Evolutionary conservation across 64 coral and sea anemone species (phyloP).

Genomic region (Montipora efflorescens): DNA sequence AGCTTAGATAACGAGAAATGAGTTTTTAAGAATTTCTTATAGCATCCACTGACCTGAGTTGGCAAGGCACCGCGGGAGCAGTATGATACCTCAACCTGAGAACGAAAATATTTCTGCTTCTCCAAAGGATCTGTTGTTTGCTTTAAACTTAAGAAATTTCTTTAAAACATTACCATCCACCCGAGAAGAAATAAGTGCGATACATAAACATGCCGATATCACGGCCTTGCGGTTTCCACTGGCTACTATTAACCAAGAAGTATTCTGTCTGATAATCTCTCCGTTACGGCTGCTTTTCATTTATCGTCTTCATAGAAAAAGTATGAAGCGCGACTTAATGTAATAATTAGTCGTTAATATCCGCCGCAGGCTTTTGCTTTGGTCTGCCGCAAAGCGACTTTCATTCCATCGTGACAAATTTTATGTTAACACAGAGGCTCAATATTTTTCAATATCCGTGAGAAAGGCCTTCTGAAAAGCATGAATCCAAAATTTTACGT

Average conservation of each 20-base stretch:
- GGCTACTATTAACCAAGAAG: not conserved
- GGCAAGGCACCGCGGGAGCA: constrained; percentile 38
- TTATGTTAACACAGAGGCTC: not conserved
- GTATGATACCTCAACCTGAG: too few species aligned
- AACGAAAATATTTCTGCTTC: too few species aligned
- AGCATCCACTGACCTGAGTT: constrained; percentile 44
- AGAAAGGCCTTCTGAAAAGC: not conserved
- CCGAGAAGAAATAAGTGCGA: too few species aligned
- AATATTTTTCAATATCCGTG: constrained; percentile 51
- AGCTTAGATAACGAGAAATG: not conserved
- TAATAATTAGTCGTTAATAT: not conserved
- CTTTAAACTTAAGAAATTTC: too few species aligned
- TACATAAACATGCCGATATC: not conserved
- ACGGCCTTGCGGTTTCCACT: not conserved
- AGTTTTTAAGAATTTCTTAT: constrained; percentile 7
- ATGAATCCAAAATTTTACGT: not conserved
- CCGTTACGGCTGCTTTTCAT: not conserved
- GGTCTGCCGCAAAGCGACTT: not conserved
- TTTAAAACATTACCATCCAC: too few species aligned
- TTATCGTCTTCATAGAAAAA: not conserved
- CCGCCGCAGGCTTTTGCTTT: not conserved
- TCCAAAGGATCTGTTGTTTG: too few species aligned
- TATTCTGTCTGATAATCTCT: not conserved
- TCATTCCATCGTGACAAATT: not conserved
- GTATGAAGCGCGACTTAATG: not conserved